Base-by-base conservation (phyloP, 2,888 invertebrate genomes). In the Diogma glabrata region DNA sequence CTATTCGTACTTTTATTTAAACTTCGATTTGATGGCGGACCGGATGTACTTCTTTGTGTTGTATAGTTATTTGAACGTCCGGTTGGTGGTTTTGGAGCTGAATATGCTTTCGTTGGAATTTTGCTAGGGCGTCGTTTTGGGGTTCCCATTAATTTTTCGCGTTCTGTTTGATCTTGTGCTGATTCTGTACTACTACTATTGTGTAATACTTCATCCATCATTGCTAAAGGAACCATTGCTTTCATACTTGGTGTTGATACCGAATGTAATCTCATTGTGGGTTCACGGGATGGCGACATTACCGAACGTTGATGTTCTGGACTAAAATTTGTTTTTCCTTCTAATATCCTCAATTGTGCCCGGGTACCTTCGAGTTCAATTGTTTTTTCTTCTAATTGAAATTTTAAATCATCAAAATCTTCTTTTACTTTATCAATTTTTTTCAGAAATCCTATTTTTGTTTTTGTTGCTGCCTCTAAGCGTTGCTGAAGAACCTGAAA, bases 291-390 rank as follows among this genome's bases (percentile, higher is more conserved):
- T 33, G 68, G 63, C 36, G 68, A 61, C 55, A 56, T 57, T 61
- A 64, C 72, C 65, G 61, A 74, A 63, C 57, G 61, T 61, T 53
- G 52, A 33, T 57, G 57, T 47, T 59, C 58, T 28, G 54, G 56
- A 53, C 53, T 54, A 50, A 46, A 57, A 50, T 62, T 26, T n/a
- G 28, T 50, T 49, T 66, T 65, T 33, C 63, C 78, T 63, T 87
- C 87, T 55, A 87, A 69, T 56, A 86, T 77, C n/a, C 87, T 77
- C 52, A 87, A 75, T 52, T 81, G 78, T 2, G 87, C 87, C 56
- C 79, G 75, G 14, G 87, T 85, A n/a, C 87, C 87, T 67, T 88
- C 88, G 60, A 88, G 63, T 65, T 89, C 87, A 60, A 88, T 87
- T 61, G 80, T 84, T 64, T 83, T 82, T 67, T 89, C 87, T 67